A percentile compares a stretch with the other conserved stretches of the same genome.
Evolutionary conservation across 1,140 invertebrate genomes (phyloP).

Genomic region (Antheraea pernyi): DNA sequence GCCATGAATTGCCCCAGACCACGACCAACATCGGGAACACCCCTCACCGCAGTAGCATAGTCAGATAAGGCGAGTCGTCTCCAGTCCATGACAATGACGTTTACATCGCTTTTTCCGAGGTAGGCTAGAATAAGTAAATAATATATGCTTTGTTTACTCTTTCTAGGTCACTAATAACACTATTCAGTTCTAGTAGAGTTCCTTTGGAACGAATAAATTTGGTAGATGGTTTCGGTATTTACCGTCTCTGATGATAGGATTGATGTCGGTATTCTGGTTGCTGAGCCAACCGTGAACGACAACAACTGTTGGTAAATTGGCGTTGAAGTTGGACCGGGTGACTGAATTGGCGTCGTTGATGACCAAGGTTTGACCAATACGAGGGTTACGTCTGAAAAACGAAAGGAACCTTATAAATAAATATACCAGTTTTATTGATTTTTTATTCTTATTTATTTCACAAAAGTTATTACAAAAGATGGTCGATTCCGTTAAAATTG

Average conservation of each 20-base stretch:
- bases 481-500: too few species aligned
- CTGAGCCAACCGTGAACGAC: conserved; percentile 49
- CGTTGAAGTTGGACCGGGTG: conserved; percentile 45
- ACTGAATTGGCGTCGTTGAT: conserved; percentile 46
- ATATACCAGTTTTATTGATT: too few species aligned
- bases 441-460: too few species aligned
- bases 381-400: conserved; percentile 39
- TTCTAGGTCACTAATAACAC: too few species aligned
- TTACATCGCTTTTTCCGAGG: conserved; percentile 73
- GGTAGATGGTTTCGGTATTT: not conserved
- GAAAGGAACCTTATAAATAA: not conserved
- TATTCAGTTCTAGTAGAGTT: too few species aligned
- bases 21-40: conserved; percentile 63
- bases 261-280: conserved; percentile 23
- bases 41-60: conserved; percentile 66
- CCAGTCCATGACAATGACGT: conserved; percentile 84
- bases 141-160: too few species aligned
- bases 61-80: conserved; percentile 71
- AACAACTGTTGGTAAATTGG: conserved; percentile 35
- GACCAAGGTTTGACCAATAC: conserved; percentile 29
- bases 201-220: too few species aligned
- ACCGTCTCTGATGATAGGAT: conserved; percentile 47
- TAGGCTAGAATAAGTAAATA: conserved; percentile 26
- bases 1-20: conserved; percentile 70
- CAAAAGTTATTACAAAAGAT: too few species aligned